Evolutionary conservation across 2,113 vertebrate species (phyloP), one percentile per base, ranked within the genome.

Genomic region (Rana temporaria): DNA sequence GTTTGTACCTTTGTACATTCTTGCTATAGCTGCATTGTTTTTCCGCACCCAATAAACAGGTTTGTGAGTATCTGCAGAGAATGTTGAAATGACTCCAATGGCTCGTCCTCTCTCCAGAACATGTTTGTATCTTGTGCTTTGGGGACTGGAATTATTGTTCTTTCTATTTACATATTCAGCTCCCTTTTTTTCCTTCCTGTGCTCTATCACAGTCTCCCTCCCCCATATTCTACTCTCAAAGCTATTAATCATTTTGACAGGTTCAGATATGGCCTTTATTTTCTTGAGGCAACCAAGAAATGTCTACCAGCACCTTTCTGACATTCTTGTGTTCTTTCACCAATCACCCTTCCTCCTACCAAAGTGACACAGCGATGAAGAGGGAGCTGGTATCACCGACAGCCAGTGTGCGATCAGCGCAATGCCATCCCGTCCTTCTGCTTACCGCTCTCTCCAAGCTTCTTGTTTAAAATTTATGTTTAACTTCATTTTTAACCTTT

Each of bases 171-270:
- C 90, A 89, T 89, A 86, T 89, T 87, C 84, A 87, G 87, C 75
- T 87, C 85, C 55, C 65, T 76, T 83, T 75, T 82, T 67, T 66
- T 85, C 88, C 86, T 86, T 85, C 84, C 85, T 86, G 83, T 76
- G 69, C 74, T 87, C 85, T 85, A 89, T 90, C 85, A 81, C 79
- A 84, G 78, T 85, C 30, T 86, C 83, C 85, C 85, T 86, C 85
- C 85, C 87, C 86, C 89, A 88, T 87, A 85, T 89, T 86, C 77
- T 89, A 88, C 87, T 82, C 89, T 88, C 86, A 88, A 88, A 90
- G 89, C 84, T 17, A 91, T 91, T 89, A 90, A 92, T 91, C 90
- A 90, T 90, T 89, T 89, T 92, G 89, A 91, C 89, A 92, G 85
- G 84, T 86, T 88, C 74, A 0, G 86, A 80, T 11, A 91, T 90